These are phyloP conservation scores for Eretmochelys imbricata DNA, from an alignment of 2,113 vertebrate genomes.

Conservation along the genomic window DNA sequence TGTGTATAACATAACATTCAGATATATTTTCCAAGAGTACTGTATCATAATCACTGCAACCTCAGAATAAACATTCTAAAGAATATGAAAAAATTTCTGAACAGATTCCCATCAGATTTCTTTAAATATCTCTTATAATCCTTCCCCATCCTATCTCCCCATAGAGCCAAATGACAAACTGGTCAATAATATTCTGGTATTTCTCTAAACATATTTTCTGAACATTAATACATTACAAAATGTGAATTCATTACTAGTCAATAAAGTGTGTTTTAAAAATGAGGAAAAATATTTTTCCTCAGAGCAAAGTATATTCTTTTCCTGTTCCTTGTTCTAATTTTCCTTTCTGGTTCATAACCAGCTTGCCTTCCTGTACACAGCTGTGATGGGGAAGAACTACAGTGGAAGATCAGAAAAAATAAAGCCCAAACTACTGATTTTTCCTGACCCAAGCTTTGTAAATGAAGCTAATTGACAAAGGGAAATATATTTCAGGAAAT, in stretches of 20 bases:
- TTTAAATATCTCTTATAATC: background rate
- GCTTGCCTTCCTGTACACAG: background rate
- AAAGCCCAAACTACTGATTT: background rate
- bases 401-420: background rate
- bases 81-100: background rate
- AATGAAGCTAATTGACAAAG: background rate
- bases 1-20: background rate
- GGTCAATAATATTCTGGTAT: background rate
- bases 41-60: background rate
- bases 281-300: background rate
- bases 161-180: background rate
- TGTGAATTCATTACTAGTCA: background rate
- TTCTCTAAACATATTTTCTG: background rate
- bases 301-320: background rate
- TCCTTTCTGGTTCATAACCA: background rate
- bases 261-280: background rate
- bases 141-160: background rate
- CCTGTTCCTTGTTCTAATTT: background rate
- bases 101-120: background rate
- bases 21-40: background rate
- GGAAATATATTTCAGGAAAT: background rate
- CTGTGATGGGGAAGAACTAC: background rate
- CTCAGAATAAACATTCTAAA: background rate
- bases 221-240: too few relatives aligned
- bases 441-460: background rate